A percentile compares a stretch with the other conserved stretches of the same genome.
phyloP scores from a whole-genome alignment of 2,113 vertebrate species.

The Amphiprion percula region DNA sequence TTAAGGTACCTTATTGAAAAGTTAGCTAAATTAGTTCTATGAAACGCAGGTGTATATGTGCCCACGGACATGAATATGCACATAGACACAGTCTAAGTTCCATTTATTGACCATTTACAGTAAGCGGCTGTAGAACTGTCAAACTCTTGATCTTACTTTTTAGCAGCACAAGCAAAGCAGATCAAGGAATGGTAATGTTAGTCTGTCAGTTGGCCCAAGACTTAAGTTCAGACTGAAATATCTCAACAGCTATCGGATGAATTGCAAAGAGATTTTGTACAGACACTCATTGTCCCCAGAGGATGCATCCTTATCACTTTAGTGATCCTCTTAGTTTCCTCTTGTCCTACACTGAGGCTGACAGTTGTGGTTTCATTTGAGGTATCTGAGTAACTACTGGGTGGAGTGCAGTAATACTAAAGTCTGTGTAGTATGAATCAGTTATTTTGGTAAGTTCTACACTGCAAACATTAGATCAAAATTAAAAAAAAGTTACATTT shows the following conservation, averaged over 20 bases:
- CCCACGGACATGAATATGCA: neutral
- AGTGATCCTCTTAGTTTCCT: no score
- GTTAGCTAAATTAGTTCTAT: constrained; percentile 35
- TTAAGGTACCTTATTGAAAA: constrained; percentile 44
- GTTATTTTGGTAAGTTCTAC: neutral
- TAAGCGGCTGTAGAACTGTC: neutral
- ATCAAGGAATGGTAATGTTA: neutral
- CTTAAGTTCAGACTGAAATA: no score
- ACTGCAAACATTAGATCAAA: no score
- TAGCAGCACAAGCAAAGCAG: neutral
- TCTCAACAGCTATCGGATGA: no score
- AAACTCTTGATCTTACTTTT: neutral
- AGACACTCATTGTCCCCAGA: neutral
- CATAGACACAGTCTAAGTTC: neutral
- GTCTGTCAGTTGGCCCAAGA: neutral
- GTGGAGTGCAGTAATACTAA: no score
- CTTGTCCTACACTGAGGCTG: neutral
- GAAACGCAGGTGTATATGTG: constrained; percentile 13
- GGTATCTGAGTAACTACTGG: neutral
- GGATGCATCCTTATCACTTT: neutral
- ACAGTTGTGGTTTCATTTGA: neutral
- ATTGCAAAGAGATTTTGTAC: constrained; percentile 1
- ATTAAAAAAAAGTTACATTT: no score
- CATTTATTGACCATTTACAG: neutral
- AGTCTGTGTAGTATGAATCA: neutral